These are phyloP conservation scores for Zootermopsis nevadensis DNA, from an alignment of 2,888 invertebrate genomes.

Conservation along the genomic window DNA sequence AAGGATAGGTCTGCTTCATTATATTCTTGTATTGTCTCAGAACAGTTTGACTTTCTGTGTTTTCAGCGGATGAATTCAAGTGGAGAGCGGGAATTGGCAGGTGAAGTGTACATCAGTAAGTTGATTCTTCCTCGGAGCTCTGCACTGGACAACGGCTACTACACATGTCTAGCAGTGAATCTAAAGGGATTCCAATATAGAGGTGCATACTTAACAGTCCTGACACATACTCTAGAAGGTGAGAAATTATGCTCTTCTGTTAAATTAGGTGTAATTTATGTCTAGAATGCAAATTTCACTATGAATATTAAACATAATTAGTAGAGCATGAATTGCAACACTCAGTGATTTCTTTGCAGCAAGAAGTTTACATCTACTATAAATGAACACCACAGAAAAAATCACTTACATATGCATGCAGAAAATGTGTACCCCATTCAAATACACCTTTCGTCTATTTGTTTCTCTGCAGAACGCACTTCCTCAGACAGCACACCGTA, in stretches of 20 bases:
- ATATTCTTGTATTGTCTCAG: too few species aligned
- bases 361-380: too few species aligned
- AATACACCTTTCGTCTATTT: background rate
- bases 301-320: too few species aligned
- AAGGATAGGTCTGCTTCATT: too few species aligned
- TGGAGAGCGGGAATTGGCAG: constrained; percentile 1
- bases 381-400: too few species aligned
- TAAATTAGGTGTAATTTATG: background rate
- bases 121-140: constrained; percentile 52
- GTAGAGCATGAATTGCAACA: too few species aligned
- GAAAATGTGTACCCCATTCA: background rate
- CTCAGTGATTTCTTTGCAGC: too few species aligned
- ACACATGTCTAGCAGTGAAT: constrained; percentile 55
- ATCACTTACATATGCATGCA: too few species aligned
- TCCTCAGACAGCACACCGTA: background rate
- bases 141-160: constrained; percentile 53
- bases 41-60: background rate
- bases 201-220: constrained; percentile 14
- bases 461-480: background rate
- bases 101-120: constrained; percentile 48
- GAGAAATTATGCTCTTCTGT: background rate
- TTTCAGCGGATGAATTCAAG: constrained; percentile 11
- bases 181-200: background rate
- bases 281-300: too few species aligned
- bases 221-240: background rate